A percentile compares a stretch with the other conserved stretches of the same genome.
Conservation (phyloP, 2,888 invertebrate species). For the Leptopterna dolabrata region DNA sequence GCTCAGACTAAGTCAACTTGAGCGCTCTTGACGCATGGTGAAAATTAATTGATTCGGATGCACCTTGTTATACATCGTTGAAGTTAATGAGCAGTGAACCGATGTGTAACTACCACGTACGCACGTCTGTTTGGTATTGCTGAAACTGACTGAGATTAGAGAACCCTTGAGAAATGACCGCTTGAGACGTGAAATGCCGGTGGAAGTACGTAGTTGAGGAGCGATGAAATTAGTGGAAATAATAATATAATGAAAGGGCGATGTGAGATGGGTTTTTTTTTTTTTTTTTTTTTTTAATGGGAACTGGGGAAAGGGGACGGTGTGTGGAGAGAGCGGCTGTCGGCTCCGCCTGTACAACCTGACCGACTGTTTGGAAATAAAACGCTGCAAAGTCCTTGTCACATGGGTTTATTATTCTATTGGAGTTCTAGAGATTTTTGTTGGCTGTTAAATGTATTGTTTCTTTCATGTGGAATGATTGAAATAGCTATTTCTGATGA, state of each 20-base stretch:
- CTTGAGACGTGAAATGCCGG: background rate
- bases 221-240: background rate
- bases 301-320: background rate
- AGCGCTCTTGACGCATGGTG: background rate
- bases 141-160: background rate
- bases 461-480: too few species aligned
- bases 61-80: background rate
- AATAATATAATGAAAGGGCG: conserved; percentile 8
- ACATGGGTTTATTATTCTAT: too few species aligned
- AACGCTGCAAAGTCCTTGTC: too few species aligned
- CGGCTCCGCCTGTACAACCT: background rate
- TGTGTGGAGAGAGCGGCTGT: background rate
- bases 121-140: background rate
- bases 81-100: background rate
- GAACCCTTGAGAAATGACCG: background rate
- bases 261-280: background rate
- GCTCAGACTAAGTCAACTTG: background rate
- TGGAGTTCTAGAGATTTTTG: too few species aligned
- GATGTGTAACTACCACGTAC: background rate
- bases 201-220: background rate
- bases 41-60: background rate
- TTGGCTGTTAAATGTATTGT: too few species aligned
- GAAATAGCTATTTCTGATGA: too few species aligned
- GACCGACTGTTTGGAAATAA: background rate
- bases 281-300: background rate